Conservation (phyloP, 2,113 vertebrate genomes). For the Panthera leo region DNA sequence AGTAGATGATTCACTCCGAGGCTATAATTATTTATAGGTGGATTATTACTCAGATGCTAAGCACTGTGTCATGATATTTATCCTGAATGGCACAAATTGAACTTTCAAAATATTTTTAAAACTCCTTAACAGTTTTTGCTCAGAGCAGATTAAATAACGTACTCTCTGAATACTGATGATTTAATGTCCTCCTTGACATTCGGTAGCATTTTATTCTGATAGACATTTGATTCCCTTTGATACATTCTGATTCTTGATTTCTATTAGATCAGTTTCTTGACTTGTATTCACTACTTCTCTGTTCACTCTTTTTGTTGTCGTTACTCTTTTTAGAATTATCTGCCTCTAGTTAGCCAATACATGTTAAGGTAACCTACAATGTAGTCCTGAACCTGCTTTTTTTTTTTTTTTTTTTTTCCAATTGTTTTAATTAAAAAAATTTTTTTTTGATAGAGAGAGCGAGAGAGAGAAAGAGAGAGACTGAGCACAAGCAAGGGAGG, state of each 20-base stretch:
- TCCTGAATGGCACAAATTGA: slow-evolving; percentile 54
- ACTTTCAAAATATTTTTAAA: slow-evolving; percentile 58
- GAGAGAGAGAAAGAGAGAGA: too few relatives aligned
- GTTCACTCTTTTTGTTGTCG: background rate
- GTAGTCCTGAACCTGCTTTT: background rate
- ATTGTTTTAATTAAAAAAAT: background rate
- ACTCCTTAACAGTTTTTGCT: slow-evolving; percentile 44
- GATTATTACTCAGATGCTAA: slow-evolving; percentile 48
- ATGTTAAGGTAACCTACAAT: background rate
- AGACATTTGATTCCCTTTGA: background rate
- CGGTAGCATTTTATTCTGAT: background rate
- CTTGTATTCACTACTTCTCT: background rate
- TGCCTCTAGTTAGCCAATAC: background rate
- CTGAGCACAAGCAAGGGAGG: too few relatives aligned
- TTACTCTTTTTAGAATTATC: background rate
- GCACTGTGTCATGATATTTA: background rate
- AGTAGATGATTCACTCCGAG: slow-evolving; percentile 65
- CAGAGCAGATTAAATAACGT: background rate
- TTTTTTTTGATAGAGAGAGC: too few relatives aligned
- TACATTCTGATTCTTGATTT: background rate
- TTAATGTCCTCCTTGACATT: background rate
- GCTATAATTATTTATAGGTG: slow-evolving; percentile 69
- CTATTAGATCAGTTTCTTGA: background rate
- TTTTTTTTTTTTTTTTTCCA: background rate
- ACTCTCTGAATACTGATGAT: background rate